A percentile compares a stretch with the other conserved stretches of the same genome.
phyloP scores from a whole-genome alignment of 2,888 invertebrate species.

The Athripsodes cinereus region DNA sequence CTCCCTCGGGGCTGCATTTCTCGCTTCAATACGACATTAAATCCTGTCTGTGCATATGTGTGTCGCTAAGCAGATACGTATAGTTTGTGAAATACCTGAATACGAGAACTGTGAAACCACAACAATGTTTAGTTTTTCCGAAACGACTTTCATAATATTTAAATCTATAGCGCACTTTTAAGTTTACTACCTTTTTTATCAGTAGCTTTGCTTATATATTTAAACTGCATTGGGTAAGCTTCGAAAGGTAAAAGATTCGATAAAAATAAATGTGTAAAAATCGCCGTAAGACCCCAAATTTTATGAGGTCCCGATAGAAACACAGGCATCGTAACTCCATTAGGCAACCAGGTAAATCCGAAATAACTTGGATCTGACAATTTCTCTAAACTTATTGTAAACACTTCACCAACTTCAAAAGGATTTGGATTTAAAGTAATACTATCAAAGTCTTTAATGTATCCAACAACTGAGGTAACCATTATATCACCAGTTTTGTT shows the following conservation, averaged over 20 bases:
- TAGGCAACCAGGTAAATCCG: conserved; percentile 63
- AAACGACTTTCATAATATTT: no score
- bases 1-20: no score
- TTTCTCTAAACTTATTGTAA: conserved; percentile 59
- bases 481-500: conserved; percentile 46
- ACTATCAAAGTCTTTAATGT: conserved; percentile 49
- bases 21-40: no score
- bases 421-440: conserved; percentile 54
- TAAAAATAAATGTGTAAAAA: conserved; percentile 67
- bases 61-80: no score
- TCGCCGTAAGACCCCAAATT: conserved; percentile 75
- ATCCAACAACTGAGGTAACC: conserved; percentile 69
- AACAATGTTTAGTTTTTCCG: no score
- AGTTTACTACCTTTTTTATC: background rate
- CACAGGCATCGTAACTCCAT: conserved; percentile 57
- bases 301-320: conserved; percentile 55
- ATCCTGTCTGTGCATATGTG: no score
- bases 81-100: no score
- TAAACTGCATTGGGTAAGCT: conserved; percentile 49
- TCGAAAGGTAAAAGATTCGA: conserved; percentile 59
- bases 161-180: background rate
- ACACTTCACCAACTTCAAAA: conserved; percentile 71
- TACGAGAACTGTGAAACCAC: no score
- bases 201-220: conserved; percentile 15
- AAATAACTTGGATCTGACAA: conserved; percentile 57